Base-by-base conservation (phyloP, 1,140 invertebrate species). In the Elysia chlorotica region DNA sequence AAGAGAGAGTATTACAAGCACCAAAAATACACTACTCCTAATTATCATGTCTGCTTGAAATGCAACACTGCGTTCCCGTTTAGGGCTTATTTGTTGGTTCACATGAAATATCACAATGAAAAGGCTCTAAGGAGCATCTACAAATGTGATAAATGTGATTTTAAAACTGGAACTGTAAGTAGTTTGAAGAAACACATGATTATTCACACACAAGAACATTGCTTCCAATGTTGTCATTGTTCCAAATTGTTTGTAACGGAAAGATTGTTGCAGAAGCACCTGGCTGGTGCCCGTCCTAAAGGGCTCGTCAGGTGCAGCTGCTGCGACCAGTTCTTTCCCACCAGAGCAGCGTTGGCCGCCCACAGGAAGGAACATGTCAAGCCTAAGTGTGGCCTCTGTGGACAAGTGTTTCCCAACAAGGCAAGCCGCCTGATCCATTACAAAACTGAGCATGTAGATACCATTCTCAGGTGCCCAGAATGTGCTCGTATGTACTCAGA, bases 161-260 rank as follows among this genome's bases (percentile, higher is more conserved):
- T 62, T 25, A 38, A 41, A 30, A 37, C 63, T 2, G 61, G 57
- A 14, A 41, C 57, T 6, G 63, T 62, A 38, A 59, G 63, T 31
- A 71, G 69, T 35, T 48, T 71, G 30, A 71, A 71, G 30, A 63
- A 62, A 19, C 69, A 71, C 38, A 71, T 38, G 5, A 62, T 71
- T 2, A 56, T 71, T 2, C 69, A 71, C n/a, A 71, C 69, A 41
- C 57, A 59, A n/a, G 69, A 71, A 33, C 57, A 1, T 41, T 35
- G 57, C 25, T 71, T 62, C 69, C 56, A 38, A 5, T 71, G 69
- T 28, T 71, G 69, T 48, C 57, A 62, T 0, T 71, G 69, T 53
- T 19, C 23, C 21, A 59, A 71, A 23, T 17, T 28, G 6, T 71
- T 71, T 53, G 48, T 38, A 38, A 62, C 57, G 14, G 21, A 62